Evolutionary conservation across 2,797 vertebrate species (phyloP), one percentile per base, ranked within the genome.

Genomic region (Bradypodion ventrale): DNA sequence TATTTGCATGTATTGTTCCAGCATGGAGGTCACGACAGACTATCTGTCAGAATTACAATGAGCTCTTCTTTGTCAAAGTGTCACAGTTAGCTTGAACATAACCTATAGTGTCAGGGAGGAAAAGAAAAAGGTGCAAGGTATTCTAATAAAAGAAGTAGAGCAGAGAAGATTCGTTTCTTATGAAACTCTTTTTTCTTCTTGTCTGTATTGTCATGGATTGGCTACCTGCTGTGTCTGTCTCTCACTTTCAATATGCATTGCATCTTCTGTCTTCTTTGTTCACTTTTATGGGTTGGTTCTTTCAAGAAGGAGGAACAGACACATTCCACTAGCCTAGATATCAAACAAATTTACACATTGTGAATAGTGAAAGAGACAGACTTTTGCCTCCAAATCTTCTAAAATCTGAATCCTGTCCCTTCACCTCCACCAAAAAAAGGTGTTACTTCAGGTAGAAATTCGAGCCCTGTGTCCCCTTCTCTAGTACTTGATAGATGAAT

Each of bases 231-330:
- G 93, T 60, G 93, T 91, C 88, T 94, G 87, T 91, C 84, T 91
- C 76, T 87, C 88, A 70, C 88, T 88, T 92, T 93, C 93, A 88
- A 90, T 93, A 88, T 85, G 76, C 88, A 88, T 93, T 83, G 75
- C 88, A 92, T 93, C 91, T 92, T 92, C 90, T 93, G 66, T 93
- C 90, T 94, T 78, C 82, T 95, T 95, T 95, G 93, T 95, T 94
- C 77, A 0, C 1, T 27, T 90, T 90, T 80, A 92, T 87, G 85
- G 87, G 87, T 90, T 90, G 82, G 86, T 89, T 85, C 93, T 91
- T 94, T 94, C 89, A 87, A 90, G 90, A 80, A 0, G 5, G 92
- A 93, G 92, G 82, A 92, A 91, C 85, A 82, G 73, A 72, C 40
- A 87, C 88, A 87, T 94, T 96, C 93, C 81, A 82, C 89, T 92